Evolutionary conservation across 2,113 vertebrate species (phyloP), one percentile per base, ranked within the genome.

Genomic region (Agelaius tricolor): DNA sequence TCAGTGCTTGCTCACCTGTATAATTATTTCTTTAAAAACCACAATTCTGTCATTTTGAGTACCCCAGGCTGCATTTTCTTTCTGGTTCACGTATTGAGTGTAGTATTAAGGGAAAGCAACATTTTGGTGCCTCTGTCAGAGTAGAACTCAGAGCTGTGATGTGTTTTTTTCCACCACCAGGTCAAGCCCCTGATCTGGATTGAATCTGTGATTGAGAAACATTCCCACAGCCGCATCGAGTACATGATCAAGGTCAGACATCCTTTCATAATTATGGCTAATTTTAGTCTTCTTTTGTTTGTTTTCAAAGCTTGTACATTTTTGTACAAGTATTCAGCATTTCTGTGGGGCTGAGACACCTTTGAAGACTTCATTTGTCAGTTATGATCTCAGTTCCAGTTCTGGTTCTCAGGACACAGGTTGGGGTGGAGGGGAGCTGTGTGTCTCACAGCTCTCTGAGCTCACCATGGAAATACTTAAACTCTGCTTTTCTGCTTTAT

Each of bases 111-210:
- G 20, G 24, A 63, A 66, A 80, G 30, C n/a, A 68, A 3, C 13
- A 4, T 28, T 58, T 61, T 26, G 24, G 7, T 39, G 52, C 19
- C 31, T 0, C 0, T 69, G 52, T 74, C 55, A 26, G 37, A 73
- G 47, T n/a, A 33, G 61, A 91, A 61, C 13, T 47, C 63, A 18
- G 47, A 90, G 68, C 68, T 84, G 24, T 86, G 15, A 15, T 51
- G 17, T 87, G 33, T 15, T 59, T 83, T 59, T 83, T 35, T 37
- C 27, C 41, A 18, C 66, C 19, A 0, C 13, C 77, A 99, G 99
- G 99, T 99, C 51, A 99, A 99, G 95, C 99, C 99, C 5, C 93
- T 99, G 94, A 99, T 99, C 96, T 99, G 99, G 99, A 99, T 99
- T 14, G 99, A 99, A 94, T 99, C 99, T 5, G 99, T 99, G 84